Percentiles rank a stretch among this genome's conserved stretches.
Conservation (phyloP, 1,140 invertebrate species). For the Coenobita brevimanus region DNA sequence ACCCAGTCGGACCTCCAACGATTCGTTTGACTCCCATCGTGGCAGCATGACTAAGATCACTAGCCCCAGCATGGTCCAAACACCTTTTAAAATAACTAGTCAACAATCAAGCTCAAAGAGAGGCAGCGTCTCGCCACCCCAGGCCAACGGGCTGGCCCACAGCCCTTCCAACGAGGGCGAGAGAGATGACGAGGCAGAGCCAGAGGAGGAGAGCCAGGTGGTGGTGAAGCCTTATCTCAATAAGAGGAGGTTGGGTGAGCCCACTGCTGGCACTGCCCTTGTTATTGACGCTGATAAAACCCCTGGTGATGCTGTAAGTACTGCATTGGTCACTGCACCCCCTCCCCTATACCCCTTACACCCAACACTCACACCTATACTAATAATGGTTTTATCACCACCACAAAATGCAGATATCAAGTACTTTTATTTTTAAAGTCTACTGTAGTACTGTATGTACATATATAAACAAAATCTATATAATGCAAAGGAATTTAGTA, state of each 20-base stretch:
- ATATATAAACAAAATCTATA: too few species aligned
- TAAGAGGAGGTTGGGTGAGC: constrained; percentile 56
- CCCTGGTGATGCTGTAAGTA: constrained; percentile 67
- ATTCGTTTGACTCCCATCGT: constrained; percentile 39
- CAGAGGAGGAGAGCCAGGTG: constrained; percentile 14
- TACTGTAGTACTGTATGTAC: too few species aligned
- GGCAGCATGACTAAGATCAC: constrained; percentile 53
- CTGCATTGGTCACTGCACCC: too few species aligned
- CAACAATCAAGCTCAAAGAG: constrained; percentile 30
- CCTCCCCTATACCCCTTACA: too few species aligned
- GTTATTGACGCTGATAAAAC: constrained; percentile 70
- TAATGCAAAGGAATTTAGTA: too few species aligned
- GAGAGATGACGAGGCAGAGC: constrained; percentile 36
- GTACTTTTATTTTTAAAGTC: too few species aligned
- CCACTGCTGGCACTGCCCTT: constrained; percentile 57
- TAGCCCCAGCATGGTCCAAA: constrained; percentile 51
- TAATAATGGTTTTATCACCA: too few species aligned
- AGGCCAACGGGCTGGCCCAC: constrained; percentile 41
- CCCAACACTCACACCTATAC: too few species aligned
- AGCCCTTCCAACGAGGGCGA: constrained; percentile 29
- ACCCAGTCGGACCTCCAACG: constrained; percentile 60
- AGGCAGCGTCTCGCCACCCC: constrained; percentile 49
- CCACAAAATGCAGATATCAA: too few species aligned
- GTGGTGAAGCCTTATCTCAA: constrained; percentile 11
- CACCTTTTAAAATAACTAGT: constrained; percentile 44